These are phyloP conservation scores for Pangasius macronema DNA, from an alignment of 2,797 vertebrate species.

Conservation along the genomic window DNA sequence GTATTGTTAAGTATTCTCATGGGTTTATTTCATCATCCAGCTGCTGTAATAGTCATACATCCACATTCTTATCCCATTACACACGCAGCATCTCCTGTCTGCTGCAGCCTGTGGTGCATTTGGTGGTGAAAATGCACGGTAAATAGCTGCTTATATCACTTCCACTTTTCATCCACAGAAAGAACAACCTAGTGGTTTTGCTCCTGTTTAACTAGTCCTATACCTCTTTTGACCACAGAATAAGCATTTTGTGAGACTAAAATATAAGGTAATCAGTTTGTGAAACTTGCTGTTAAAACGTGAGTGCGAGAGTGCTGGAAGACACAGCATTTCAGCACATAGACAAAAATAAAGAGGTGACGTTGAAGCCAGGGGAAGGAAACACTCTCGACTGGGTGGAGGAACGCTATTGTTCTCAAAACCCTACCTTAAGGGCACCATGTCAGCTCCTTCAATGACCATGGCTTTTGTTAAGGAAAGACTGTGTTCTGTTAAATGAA, in stretches of 20 bases:
- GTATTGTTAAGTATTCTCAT: too few relatives aligned
- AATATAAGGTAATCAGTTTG: background rate
- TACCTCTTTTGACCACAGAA: background rate
- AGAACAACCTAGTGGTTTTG: background rate
- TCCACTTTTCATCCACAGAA: background rate
- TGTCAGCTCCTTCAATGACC: constrained; percentile 41
- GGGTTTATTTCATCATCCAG: constrained; percentile 37
- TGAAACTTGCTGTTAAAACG: constrained; percentile 8
- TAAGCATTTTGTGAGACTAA: background rate
- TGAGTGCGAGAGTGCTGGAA: background rate
- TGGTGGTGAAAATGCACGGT: constrained; percentile 1
- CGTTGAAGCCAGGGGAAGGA: constrained; percentile 50
- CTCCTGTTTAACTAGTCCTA: background rate
- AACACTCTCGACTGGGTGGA: constrained; percentile 47
- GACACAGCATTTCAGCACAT: constrained; percentile 22
- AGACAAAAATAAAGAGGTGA: constrained; percentile 46
- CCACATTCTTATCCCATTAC: constrained; percentile 40
- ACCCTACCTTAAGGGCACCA: constrained; percentile 28
- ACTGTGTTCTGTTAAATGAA: background rate
- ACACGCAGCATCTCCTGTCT: constrained; percentile 31
- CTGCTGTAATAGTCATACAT: constrained; percentile 30
- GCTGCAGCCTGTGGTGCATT: constrained; percentile 21
- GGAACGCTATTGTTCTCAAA: constrained; percentile 52
- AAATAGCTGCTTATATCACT: background rate
- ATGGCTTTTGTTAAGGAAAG: constrained; percentile 24